phyloP scores from a whole-genome alignment of 2,113 vertebrate species.

The Hippocampus mohnikei region DNA sequence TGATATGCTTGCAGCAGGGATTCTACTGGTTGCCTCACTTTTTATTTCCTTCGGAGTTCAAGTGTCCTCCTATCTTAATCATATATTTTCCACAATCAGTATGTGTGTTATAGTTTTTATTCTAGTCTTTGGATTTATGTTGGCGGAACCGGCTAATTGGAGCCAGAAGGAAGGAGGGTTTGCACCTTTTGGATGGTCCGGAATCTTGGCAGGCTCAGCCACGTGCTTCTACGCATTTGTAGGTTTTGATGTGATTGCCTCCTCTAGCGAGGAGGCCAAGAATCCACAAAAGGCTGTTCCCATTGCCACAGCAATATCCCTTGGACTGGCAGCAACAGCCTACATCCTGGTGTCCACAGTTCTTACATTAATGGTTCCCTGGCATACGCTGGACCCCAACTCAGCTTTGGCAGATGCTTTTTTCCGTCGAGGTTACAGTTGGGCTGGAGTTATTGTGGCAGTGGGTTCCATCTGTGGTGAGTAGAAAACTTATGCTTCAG shows the following conservation, averaged over 20 bases:
- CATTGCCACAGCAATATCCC: slow-evolving; percentile 83
- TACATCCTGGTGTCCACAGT: slow-evolving; percentile 90
- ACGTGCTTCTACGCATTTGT: slow-evolving; percentile 96
- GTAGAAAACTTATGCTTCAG: slow-evolving; percentile 30
- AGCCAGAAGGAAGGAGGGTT: slow-evolving; percentile 84
- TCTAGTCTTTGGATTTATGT: slow-evolving; percentile 84
- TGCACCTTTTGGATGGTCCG: slow-evolving; percentile 85
- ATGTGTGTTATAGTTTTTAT: slow-evolving; percentile 85
- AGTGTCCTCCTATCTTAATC: slow-evolving; percentile 94
- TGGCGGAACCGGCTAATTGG: slow-evolving; percentile 88
- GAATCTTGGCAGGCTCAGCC: slow-evolving; percentile 88
- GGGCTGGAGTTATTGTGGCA: slow-evolving; percentile 90
- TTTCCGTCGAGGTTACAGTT: slow-evolving; percentile 87
- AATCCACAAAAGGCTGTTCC: slow-evolving; percentile 86
- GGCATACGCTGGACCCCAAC: slow-evolving; percentile 86
- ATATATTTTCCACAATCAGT: slow-evolving; percentile 84
- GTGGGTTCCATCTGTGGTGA: slow-evolving; percentile 93
- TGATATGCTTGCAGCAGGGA: slow-evolving; percentile 83
- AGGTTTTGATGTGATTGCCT: slow-evolving; percentile 92
- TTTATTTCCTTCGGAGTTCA: slow-evolving; percentile 92
- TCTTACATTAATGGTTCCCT: slow-evolving; percentile 91
- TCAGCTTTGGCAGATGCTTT: slow-evolving; percentile 90
- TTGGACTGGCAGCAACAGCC: slow-evolving; percentile 79
- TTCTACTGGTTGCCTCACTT: slow-evolving; percentile 81
- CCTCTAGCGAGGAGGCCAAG: slow-evolving; percentile 90